These are phyloP conservation scores for Chrysopa pallens DNA, from an alignment of 1,140 invertebrate species.

Conservation along the genomic window DNA sequence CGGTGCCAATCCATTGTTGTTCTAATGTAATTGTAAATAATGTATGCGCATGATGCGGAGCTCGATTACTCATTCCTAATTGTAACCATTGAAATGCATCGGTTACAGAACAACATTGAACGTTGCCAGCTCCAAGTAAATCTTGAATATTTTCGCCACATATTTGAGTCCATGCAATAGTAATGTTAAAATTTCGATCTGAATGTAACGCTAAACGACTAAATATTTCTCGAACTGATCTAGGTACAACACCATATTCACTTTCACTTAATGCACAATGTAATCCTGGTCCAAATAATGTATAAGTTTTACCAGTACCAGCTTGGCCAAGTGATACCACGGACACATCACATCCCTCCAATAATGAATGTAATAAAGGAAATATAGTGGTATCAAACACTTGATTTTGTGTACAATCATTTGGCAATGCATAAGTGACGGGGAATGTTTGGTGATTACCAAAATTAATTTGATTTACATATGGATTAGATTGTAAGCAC, in stretches of 20 bases:
- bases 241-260: constrained; percentile 56
- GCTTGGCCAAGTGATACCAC: constrained; percentile 61
- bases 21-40: constrained; percentile 48
- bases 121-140: constrained; percentile 13
- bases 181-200: constrained; percentile 36
- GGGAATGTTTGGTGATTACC: constrained; percentile 32
- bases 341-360: constrained; percentile 53
- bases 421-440: constrained; percentile 38
- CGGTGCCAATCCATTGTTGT: constrained; percentile 39
- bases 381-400: constrained; percentile 25
- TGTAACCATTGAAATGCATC: constrained; percentile 22
- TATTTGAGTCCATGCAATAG: constrained; percentile 46
- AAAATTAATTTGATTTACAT: constrained; percentile 32
- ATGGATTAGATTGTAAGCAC: constrained; percentile 30
- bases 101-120: constrained; percentile 18
- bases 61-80: constrained; percentile 22
- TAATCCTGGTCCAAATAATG: constrained; percentile 53
- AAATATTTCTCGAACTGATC: constrained; percentile 56
- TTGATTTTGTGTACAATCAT: constrained; percentile 26
- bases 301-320: constrained; percentile 54
- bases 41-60: constrained; percentile 25
- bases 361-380: constrained; percentile 36
- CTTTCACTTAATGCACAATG: constrained; percentile 46
- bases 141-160: constrained; percentile 20
- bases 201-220: constrained; percentile 36